phyloP scores from a whole-genome alignment of 2,888 invertebrate species.

The Antheraea yamamai region DNA sequence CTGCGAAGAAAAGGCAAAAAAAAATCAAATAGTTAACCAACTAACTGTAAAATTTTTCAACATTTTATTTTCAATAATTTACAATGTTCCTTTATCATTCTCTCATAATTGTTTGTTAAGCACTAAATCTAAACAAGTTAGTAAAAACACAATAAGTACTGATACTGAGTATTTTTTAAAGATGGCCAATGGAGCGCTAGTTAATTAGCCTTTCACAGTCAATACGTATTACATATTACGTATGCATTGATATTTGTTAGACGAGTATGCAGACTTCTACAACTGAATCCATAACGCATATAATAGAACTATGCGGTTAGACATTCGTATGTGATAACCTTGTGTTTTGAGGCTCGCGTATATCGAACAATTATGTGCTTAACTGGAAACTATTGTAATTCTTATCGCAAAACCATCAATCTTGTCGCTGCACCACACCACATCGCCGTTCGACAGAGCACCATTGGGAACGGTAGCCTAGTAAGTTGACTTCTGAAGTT shows the following conservation, averaged over 20 bases:
- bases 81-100: too few relatives aligned
- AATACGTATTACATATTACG: too few relatives aligned
- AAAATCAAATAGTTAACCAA: too few relatives aligned
- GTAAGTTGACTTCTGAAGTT: not conserved
- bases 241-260: not conserved
- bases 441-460: not conserved
- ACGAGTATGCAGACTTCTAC: not conserved
- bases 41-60: too few relatives aligned
- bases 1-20: too few relatives aligned
- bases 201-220: too few relatives aligned
- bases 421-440: not conserved
- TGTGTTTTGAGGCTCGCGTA: not conserved
- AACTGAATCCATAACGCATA: not conserved
- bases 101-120: too few relatives aligned
- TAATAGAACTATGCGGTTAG: not conserved
- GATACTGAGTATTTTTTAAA: too few relatives aligned
- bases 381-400: not conserved
- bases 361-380: not conserved
- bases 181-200: too few relatives aligned
- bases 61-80: too few relatives aligned
- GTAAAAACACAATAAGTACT: too few relatives aligned
- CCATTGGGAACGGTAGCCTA: not conserved
- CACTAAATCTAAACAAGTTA: too few relatives aligned
- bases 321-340: not conserved
- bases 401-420: not conserved